These are phyloP conservation scores for Addax nasomaculatus DNA, from an alignment of 2,113 vertebrate genomes.

Conservation along the genomic window DNA sequence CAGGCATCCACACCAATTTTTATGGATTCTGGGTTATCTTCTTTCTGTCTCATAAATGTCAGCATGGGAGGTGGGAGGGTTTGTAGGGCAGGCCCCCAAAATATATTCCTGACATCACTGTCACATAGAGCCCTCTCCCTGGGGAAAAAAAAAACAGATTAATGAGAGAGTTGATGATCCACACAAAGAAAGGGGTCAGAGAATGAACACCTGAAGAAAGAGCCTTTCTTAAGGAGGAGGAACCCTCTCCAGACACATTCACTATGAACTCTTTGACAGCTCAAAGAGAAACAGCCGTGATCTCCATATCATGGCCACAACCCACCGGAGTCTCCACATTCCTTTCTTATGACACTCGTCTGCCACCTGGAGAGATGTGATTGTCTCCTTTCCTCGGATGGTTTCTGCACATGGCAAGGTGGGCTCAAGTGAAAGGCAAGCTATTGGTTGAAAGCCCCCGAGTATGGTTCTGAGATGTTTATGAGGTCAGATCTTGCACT, in stretches of 20 bases:
- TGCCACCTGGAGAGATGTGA: background rate
- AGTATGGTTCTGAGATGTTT: background rate
- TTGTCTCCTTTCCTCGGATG: background rate
- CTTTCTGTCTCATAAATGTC: background rate
- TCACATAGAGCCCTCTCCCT: background rate
- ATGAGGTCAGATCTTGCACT: background rate
- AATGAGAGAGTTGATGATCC: background rate
- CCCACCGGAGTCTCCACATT: background rate
- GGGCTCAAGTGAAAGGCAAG: background rate
- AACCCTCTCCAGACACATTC: background rate
- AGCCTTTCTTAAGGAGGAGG: background rate
- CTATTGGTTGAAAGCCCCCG: background rate
- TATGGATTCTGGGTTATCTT: background rate
- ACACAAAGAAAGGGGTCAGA: background rate
- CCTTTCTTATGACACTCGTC: background rate
- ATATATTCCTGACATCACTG: slow-evolving; percentile 23
- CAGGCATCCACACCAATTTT: background rate
- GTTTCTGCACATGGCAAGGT: background rate
- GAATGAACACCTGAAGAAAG: background rate
- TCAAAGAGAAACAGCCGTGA: background rate
- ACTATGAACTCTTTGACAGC: background rate
- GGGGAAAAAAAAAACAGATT: background rate
- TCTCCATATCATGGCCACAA: background rate
- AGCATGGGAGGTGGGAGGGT: background rate
- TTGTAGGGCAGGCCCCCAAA: background rate